Evolutionary conservation across 2,113 vertebrate genomes (phyloP).

Genomic region (Pachycephala philippinensis): DNA sequence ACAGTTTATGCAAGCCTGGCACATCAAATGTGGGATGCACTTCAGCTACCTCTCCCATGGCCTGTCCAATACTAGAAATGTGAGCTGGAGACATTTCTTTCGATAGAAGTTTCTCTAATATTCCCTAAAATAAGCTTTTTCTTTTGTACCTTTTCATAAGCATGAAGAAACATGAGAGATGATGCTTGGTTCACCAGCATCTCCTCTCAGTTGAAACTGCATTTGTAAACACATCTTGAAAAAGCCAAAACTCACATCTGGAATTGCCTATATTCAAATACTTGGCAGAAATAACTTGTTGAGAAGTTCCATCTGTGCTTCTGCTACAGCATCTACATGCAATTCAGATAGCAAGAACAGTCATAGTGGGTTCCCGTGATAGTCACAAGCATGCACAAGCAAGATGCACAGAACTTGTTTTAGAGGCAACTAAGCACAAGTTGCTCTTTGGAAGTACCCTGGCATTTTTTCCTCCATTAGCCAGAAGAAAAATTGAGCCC

Average conservation of each 20-base stretch:
- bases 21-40: not conserved
- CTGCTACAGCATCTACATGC: not conserved
- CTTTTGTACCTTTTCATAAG: not conserved
- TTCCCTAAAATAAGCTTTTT: not conserved
- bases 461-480: not conserved
- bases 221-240: not conserved
- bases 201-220: not conserved
- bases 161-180: not conserved
- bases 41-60: not conserved
- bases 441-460: not conserved
- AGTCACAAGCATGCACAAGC: not conserved
- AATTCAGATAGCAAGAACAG: not conserved
- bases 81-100: not conserved
- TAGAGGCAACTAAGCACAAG: not conserved
- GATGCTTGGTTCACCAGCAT: not conserved
- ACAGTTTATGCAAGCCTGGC: not conserved
- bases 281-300: not conserved
- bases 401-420: not conserved
- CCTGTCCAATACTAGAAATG: not conserved
- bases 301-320: not conserved
- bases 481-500: not conserved
- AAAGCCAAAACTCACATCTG: not conserved
- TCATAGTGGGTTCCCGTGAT: not conserved
- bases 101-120: not conserved
- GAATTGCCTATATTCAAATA: not conserved